Conservation (phyloP, 2,113 vertebrate genomes). For the Lynx canadensis region DNA sequence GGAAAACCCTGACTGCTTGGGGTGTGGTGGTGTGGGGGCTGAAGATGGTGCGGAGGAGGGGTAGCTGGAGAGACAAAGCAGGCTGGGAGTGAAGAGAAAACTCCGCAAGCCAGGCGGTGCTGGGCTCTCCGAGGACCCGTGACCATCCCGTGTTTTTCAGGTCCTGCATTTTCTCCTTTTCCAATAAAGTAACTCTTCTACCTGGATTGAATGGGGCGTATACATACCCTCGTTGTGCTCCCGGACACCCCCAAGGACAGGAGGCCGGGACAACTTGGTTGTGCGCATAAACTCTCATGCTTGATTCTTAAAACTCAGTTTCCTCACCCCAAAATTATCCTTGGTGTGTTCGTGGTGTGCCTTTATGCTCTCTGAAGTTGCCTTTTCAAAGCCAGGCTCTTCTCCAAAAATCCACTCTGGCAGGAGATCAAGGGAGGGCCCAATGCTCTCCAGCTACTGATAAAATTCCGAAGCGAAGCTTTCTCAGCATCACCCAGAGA, state of each 20-base stretch:
- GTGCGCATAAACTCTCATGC: background rate
- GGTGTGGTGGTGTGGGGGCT: background rate
- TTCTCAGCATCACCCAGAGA: constrained; percentile 27
- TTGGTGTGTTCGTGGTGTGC: background rate
- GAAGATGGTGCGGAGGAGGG: background rate
- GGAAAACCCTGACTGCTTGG: background rate
- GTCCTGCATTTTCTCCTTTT: background rate
- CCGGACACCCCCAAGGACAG: background rate
- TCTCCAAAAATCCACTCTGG: constrained; percentile 49
- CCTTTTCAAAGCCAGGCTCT: constrained; percentile 53
- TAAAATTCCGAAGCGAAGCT: constrained; percentile 39
- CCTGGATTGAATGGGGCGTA: background rate
- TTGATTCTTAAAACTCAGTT: background rate
- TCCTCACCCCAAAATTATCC: background rate
- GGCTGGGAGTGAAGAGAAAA: background rate
- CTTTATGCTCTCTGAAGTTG: constrained; percentile 9
- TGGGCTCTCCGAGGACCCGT: background rate
- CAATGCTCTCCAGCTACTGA: constrained; percentile 26
- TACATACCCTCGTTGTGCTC: background rate
- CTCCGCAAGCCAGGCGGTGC: background rate
- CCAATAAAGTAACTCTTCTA: background rate
- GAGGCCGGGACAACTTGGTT: background rate
- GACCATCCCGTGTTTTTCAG: background rate
- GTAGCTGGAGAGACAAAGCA: background rate
- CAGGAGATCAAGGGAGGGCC: constrained; percentile 53